Conservation (phyloP, 2,113 vertebrate genomes). For the Scomber japonicus region DNA sequence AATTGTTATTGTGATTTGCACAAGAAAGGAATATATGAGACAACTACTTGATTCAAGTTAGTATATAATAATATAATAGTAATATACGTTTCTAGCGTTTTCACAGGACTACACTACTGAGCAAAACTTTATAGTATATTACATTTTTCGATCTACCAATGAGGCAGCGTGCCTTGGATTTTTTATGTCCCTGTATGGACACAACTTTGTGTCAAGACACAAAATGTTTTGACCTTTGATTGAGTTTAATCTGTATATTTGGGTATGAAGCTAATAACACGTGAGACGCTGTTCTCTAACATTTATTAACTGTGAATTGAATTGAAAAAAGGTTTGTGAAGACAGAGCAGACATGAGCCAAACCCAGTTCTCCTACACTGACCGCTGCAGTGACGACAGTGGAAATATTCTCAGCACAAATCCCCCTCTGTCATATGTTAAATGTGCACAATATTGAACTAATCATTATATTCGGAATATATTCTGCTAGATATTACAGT, state of each 20-base stretch:
- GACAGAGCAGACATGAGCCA: background rate
- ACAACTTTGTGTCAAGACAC: background rate
- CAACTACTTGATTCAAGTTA: too few species aligned
- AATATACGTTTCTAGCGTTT: too few species aligned
- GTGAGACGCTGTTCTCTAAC: background rate
- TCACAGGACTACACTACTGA: too few species aligned
- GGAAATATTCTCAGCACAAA: slow-evolving; percentile 3
- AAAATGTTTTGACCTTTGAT: background rate
- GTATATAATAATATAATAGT: too few species aligned
- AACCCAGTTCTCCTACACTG: background rate
- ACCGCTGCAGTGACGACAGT: background rate
- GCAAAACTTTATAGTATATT: too few species aligned
- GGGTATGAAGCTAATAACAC: too few species aligned
- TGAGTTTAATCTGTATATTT: too few species aligned
- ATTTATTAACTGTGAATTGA: background rate
- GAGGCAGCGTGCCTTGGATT: too few species aligned
- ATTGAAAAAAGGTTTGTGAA: background rate
- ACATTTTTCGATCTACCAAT: too few species aligned
- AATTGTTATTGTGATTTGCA: too few species aligned
- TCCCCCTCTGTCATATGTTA: background rate
- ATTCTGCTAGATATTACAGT: background rate
- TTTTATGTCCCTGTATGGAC: too few species aligned
- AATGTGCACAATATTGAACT: background rate
- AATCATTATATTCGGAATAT: background rate
- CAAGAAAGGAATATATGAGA: too few species aligned